Base-by-base conservation (phyloP, 2,888 invertebrate species). In the Drosophila sordidapex region DNA sequence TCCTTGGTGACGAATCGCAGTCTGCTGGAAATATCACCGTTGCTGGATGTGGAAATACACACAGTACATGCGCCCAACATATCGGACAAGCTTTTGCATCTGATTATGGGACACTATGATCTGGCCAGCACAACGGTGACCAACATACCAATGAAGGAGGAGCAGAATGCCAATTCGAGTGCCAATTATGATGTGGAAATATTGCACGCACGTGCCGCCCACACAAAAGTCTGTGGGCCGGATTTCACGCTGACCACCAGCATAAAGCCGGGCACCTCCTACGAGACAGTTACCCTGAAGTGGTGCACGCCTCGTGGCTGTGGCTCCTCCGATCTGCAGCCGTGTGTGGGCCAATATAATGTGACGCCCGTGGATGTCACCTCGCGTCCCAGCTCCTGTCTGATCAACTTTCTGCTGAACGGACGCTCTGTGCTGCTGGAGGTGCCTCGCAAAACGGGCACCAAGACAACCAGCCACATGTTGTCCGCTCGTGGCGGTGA, bases 91-190 rank as follows among this genome's bases (percentile, higher is more conserved):
- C 92, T 98, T 13, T 96, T 96, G 0, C 95, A 96, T 54, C 93
- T 97, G 10, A 97, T 97, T 78, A 92, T 97, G 82, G 95, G 96
- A 4, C 99, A 99, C 92, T 99, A 98, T 88, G 96, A 97, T 91
- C 94, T 99, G 53, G 97, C 98, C 0, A 98, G 97, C 69, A 99
- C 99, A 1, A 99, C 99, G 0, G 99, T 99, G 0, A 99, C 99
- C 8, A 98, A 99, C 5, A 99, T 99, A 87, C 99, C 99, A 2
- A 99, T 99, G 99, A 99, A 99, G 94, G 99, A 99, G 93, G 99
- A 99, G 93, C 99, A 99, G 94, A 99, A 99, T 93, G 98, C 99
- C 1, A 98, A 98, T 92, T 98, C 98, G 0, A 99, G 99, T 66
- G 98, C 99, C 0, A 99, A 99, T 93, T 99, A 99, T 91, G 99